These are phyloP conservation scores for Amazona guildingii DNA, from an alignment of 2,113 vertebrate genomes.

Conservation along the genomic window DNA sequence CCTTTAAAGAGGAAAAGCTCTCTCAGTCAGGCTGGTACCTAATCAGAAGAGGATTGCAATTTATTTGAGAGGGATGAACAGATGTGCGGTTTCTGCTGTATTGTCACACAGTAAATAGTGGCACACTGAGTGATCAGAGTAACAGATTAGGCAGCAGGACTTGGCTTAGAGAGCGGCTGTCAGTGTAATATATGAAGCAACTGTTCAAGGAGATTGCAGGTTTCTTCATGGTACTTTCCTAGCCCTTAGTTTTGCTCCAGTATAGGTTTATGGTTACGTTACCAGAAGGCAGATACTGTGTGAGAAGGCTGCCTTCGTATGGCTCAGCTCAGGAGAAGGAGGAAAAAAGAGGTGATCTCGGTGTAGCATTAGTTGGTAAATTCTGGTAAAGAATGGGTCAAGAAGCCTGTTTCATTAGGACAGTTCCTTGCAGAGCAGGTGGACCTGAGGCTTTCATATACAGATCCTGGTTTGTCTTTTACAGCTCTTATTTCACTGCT, in stretches of 20 bases:
- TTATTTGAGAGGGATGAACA: background rate
- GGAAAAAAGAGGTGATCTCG: background rate
- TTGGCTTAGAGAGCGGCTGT: background rate
- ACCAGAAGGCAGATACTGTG: background rate
- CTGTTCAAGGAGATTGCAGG: background rate
- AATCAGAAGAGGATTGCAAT: background rate
- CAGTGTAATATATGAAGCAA: background rate
- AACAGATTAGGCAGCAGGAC: background rate
- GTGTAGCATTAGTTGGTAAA: background rate
- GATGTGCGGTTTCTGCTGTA: background rate
- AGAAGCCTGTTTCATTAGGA: background rate
- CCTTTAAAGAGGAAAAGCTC: background rate
- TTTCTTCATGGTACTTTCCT: background rate
- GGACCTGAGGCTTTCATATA: background rate
- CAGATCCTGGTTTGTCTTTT: background rate
- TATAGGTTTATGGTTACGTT: accelerated
- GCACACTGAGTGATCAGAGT: too few relatives aligned
- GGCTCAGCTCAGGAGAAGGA: background rate
- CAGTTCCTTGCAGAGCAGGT: background rate
- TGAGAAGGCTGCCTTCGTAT: background rate
- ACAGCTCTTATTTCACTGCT: background rate
- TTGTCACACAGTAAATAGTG: accelerated
- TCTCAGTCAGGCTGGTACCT: background rate
- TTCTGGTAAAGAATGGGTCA: background rate
- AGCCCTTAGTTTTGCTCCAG: background rate